Conservation (phyloP, 2,797 vertebrate species). For the Centropyge bicolor region DNA sequence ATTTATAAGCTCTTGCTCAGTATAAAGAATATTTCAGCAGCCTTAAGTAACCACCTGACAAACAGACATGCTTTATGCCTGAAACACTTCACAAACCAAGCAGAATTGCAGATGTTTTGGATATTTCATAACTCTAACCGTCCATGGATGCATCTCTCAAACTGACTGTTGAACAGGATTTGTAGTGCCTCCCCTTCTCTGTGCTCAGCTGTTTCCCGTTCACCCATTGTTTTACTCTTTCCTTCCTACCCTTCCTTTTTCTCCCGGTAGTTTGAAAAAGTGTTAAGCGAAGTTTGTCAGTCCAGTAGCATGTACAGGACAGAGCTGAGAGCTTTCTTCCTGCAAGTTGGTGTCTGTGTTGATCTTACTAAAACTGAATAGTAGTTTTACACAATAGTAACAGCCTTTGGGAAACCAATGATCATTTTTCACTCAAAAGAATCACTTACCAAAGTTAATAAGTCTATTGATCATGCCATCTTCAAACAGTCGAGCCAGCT, state of each 20-base stretch:
- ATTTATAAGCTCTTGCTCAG: constrained; percentile 54
- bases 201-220: background rate
- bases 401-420: constrained; percentile 57
- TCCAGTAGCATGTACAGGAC: constrained; percentile 63
- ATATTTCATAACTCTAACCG: constrained; percentile 51
- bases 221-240: constrained; percentile 1
- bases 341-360: constrained; percentile 52
- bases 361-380: constrained; percentile 49
- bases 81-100: constrained; percentile 41
- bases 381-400: constrained; percentile 41
- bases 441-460: constrained; percentile 65
- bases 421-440: constrained; percentile 41
- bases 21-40: constrained; percentile 61
- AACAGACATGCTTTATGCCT: constrained; percentile 46
- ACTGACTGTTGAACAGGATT: constrained; percentile 47
- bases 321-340: constrained; percentile 47
- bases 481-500: constrained; percentile 41
- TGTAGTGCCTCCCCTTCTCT: constrained; percentile 63
- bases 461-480: constrained; percentile 33
- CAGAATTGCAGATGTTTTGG: constrained; percentile 38
- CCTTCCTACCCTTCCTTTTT: constrained; percentile 2
- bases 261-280: constrained; percentile 30
- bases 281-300: constrained; percentile 25
- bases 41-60: constrained; percentile 63
- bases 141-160: constrained; percentile 50